These are phyloP conservation scores for Stichopus chloronotus DNA, from an alignment of 35 echinoderm and acorn worm species.

Conservation along the genomic window DNA sequence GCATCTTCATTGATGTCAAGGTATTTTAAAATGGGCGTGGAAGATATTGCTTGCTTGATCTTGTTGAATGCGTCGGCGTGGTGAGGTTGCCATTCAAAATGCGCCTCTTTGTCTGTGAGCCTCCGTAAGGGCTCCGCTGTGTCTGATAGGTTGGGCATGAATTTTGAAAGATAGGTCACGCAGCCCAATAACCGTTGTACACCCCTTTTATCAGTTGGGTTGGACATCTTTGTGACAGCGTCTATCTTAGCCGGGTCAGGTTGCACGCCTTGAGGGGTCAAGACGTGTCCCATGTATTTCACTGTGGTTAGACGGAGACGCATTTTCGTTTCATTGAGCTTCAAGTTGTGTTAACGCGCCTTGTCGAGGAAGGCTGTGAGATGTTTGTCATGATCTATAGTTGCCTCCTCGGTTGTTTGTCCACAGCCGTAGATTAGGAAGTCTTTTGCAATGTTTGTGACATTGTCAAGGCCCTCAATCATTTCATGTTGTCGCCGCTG, in stretches of 20 bases:
- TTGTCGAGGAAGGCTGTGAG: neutral
- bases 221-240: slow-evolving; percentile 21
- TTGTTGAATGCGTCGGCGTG: slow-evolving; percentile 63
- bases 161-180: slow-evolving; percentile 36
- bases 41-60: slow-evolving; percentile 59
- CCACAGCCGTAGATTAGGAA: slow-evolving; percentile 15
- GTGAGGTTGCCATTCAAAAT: slow-evolving; percentile 57
- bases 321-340: slow-evolving; percentile 44
- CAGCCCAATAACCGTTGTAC: slow-evolving; percentile 32
- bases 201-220: neutral
- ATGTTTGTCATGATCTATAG: neutral
- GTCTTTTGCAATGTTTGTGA: slow-evolving; percentile 24
- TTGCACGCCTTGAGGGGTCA: slow-evolving; percentile 15
- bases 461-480: slow-evolving; percentile 41
- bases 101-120: slow-evolving; percentile 31
- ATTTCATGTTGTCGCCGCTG: slow-evolving; percentile 38
- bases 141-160: slow-evolving; percentile 48
- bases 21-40: slow-evolving; percentile 62
- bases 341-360: slow-evolving; percentile 10
- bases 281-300: neutral
- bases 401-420: slow-evolving; percentile 1
- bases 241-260: slow-evolving; percentile 19
- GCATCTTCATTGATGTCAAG: slow-evolving; percentile 66
- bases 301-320: neutral
- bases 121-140: neutral